Base-by-base conservation (phyloP, 2,113 vertebrate species). In the Channa argus region DNA sequence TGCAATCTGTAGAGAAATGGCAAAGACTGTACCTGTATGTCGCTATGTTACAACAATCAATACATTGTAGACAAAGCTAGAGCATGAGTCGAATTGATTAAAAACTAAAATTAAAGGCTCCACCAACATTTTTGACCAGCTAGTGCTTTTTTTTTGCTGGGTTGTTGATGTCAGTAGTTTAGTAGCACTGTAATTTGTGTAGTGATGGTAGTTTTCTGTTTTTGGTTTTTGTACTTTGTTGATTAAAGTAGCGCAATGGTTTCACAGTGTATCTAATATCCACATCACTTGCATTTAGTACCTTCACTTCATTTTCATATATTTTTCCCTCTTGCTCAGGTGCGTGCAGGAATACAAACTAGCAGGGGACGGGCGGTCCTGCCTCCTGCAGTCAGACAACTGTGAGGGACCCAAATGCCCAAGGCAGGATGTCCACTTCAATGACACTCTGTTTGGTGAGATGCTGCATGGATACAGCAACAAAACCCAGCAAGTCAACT, bases 381-480 rank as follows among this genome's bases (percentile, higher is more conserved):
- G 98, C 86, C 86, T 97, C 49, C 95, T 99, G 90, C 93, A 96
- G 71, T 95, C 96, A 0, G 98, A 99, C 83, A 95, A 96, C 91
- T 99, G 98, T 0, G 96, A 98, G 60, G 96, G 97, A 46, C 93
- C 95, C 66, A 98, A 96, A 87, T 99, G 97, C 86, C 93, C 95
- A 36, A 94, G 95, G 77, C 90, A 94, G 0, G 96, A 96, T 64
- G 94, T 93, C 63, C 96, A 94, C 91, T 98, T 98, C 94, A 99
- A 99, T 0, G 94, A 96, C 86, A 99, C 97, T 1, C 95, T 99
- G 77, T 99, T 99, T 78, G 96, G 95, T 60, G 97, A 99, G 91
- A 99, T 99, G 97, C 94, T 99, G 41, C 98, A 96, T 0, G 98
- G 98, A 58, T 98, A 97, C 75, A 96, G 96, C 95, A 99, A 99